A percentile compares a stretch with the other conserved stretches of the same genome.
phyloP scores from a whole-genome alignment of 2,888 invertebrate species.

The Brenthis hecate region DNA sequence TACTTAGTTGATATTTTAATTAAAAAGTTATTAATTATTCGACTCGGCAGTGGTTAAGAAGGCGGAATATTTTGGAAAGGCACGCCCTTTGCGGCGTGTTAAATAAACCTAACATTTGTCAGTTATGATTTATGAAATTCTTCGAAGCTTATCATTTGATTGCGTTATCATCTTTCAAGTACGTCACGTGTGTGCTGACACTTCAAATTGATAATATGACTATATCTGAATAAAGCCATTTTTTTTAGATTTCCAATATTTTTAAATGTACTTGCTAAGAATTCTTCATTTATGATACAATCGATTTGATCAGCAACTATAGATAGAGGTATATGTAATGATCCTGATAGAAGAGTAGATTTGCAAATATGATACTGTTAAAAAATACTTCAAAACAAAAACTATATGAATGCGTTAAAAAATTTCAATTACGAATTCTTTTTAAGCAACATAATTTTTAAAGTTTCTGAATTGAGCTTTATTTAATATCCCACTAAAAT shows the following conservation, averaged over 20 bases:
- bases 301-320: no score
- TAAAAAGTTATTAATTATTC: slow-evolving; percentile 77
- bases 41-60: slow-evolving; percentile 69
- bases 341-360: no score
- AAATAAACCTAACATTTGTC: slow-evolving; percentile 51
- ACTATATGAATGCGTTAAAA: no score
- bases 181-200: slow-evolving; percentile 18
- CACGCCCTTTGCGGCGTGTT: slow-evolving; percentile 64
- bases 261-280: no score
- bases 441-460: no score
- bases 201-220: slow-evolving; percentile 7
- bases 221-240: neutral
- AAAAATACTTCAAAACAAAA: no score
- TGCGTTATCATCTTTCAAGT: slow-evolving; percentile 45
- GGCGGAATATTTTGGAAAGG: slow-evolving; percentile 68
- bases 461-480: neutral
- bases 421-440: no score
- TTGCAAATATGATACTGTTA: no score
- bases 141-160: slow-evolving; percentile 55
- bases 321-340: no score
- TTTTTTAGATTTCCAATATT: no score
- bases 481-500: slow-evolving; percentile 12
- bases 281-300: no score
- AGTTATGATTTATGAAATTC: slow-evolving; percentile 41
- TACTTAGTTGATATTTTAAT: slow-evolving; percentile 75